phyloP scores from a whole-genome alignment of 2,888 invertebrate species.

The Diarsia dahlii region DNA sequence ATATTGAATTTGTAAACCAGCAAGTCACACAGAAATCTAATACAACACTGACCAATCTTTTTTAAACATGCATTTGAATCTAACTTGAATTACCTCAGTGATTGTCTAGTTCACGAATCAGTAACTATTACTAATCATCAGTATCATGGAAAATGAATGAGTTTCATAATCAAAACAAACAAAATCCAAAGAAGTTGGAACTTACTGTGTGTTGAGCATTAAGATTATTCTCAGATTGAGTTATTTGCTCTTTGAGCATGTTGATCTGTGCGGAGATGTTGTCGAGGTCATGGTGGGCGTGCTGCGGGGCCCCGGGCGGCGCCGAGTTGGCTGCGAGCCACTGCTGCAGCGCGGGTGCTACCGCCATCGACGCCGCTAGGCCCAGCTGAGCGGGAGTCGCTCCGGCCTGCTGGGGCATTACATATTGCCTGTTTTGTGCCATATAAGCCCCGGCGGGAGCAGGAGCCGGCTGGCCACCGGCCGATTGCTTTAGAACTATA shows the following conservation, averaged over 20 bases:
- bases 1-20: constrained; percentile 45
- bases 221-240: constrained; percentile 98
- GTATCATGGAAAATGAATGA: background rate
- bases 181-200: constrained; percentile 30
- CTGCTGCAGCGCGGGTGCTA: constrained; percentile 87
- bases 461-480: constrained; percentile 89
- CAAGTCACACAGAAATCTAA: constrained; percentile 21
- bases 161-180: constrained; percentile 6
- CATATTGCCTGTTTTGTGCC: constrained; percentile 91
- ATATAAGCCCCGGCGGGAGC: constrained; percentile 90
- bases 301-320: constrained; percentile 75
- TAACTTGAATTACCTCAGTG: constrained; percentile 2
- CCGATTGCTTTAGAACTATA: constrained; percentile 94
- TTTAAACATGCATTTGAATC: constrained; percentile 29
- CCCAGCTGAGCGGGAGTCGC: constrained; percentile 91
- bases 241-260: constrained; percentile 97
- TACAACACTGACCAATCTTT: constrained; percentile 23
- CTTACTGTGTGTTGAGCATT: constrained; percentile 98
- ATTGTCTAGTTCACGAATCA: constrained; percentile 23
- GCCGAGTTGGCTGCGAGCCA: constrained; percentile 86
- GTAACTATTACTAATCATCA: constrained; percentile 24
- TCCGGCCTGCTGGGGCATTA: constrained; percentile 90
- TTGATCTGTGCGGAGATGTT: constrained; percentile 94
- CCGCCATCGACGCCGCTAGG: constrained; percentile 89
- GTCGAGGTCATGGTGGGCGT: constrained; percentile 85